These are phyloP conservation scores for Rhinoderma darwinii DNA, from an alignment of 2,113 vertebrate genomes.

Conservation along the genomic window DNA sequence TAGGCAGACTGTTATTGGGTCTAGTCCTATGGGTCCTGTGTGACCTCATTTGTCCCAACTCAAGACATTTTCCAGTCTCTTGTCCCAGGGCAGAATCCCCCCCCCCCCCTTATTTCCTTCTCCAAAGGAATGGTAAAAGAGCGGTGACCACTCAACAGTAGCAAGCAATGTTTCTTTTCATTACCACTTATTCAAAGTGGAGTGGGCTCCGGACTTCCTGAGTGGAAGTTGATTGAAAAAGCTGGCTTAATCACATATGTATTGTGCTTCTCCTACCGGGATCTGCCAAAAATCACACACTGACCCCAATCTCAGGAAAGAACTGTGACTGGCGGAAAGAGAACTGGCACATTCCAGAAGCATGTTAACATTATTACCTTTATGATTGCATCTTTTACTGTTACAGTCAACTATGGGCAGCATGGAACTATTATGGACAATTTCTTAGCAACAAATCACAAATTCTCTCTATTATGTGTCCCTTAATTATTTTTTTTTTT, in stretches of 20 bases:
- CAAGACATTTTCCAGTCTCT: slow-evolving; percentile 51
- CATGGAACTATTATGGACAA: background rate
- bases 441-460: background rate
- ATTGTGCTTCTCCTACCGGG: slow-evolving; percentile 43
- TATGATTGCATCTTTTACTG: background rate
- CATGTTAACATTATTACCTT: slow-evolving; percentile 27
- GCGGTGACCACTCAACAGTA: background rate
- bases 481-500: background rate
- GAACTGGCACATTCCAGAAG: slow-evolving; percentile 5
- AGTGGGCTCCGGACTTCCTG: slow-evolving; percentile 52
- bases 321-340: background rate
- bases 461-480: background rate
- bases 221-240: slow-evolving; percentile 50
- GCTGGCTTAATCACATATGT: slow-evolving; percentile 36
- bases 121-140: background rate
- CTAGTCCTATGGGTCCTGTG: slow-evolving; percentile 13
- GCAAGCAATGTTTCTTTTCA: slow-evolving; percentile 26
- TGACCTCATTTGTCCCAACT: slow-evolving; percentile 28
- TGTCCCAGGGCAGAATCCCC: slow-evolving; percentile 34
- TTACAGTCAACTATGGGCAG: background rate
- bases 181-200: background rate
- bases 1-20: slow-evolving; percentile 3
- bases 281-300: slow-evolving; percentile 55
- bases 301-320: slow-evolving; percentile 48
- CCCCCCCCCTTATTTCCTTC: slow-evolving; percentile 19